A percentile compares a stretch with the other conserved stretches of the same genome.
phyloP scores from a whole-genome alignment of 2,113 vertebrate species.

The Tachysurus fulvidraco region DNA sequence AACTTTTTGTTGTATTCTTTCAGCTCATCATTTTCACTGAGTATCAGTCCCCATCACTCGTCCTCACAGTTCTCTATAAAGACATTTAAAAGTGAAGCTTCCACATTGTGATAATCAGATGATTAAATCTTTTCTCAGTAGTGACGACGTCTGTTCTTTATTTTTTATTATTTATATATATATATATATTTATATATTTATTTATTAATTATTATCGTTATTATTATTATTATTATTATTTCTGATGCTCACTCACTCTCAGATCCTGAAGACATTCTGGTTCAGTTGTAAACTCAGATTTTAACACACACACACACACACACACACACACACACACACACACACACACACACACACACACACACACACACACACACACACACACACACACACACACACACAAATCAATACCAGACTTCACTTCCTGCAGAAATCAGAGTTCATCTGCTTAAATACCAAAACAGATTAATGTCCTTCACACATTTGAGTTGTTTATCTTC shows the following conservation, averaged over 20 bases:
- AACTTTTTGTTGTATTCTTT: no score
- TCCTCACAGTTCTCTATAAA: neutral
- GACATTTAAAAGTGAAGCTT: neutral
- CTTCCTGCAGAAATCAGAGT: neutral
- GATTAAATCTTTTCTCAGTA: neutral
- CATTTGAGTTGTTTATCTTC: no score
- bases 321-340: neutral
- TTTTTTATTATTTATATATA: no score
- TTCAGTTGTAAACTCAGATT: neutral
- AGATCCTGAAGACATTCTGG: neutral
- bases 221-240: no score
- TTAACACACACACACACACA: neutral
- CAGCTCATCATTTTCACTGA: no score
- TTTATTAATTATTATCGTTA: no score
- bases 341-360: neutral
- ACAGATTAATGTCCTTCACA: neutral
- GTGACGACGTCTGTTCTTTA: neutral
- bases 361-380: neutral
- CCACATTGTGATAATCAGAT: neutral
- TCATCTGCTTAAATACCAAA: neutral
- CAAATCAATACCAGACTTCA: neutral
- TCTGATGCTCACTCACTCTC: neutral
- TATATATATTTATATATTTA: no score
- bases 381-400: neutral
- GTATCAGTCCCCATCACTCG: no score